phyloP scores from a whole-genome alignment of 92 coral and sea anemone species.

The Paragorgia papillata region DNA sequence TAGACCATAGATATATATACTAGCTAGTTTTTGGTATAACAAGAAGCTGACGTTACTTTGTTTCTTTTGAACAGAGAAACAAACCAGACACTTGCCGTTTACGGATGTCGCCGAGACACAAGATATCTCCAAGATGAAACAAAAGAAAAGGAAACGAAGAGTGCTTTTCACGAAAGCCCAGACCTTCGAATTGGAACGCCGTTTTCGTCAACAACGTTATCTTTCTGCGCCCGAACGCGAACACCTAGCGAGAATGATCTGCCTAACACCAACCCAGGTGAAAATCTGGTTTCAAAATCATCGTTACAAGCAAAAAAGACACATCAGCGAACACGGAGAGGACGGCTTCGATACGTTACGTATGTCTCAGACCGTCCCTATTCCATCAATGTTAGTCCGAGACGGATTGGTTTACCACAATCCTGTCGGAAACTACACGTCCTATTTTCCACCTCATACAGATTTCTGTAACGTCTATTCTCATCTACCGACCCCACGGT shows the following conservation, averaged over 20 bases:
- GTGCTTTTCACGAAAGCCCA: constrained; percentile 96
- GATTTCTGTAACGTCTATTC: constrained; percentile 30
- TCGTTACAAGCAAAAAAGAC: constrained; percentile 96
- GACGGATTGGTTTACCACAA: constrained; percentile 67
- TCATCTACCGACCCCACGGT: constrained; percentile 2
- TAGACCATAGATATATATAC: too few species aligned
- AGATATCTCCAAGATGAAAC: constrained; percentile 66
- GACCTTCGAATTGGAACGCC: constrained; percentile 94
- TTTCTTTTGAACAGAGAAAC: constrained; percentile 6
- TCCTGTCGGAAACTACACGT: constrained; percentile 35
- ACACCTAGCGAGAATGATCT: constrained; percentile 95
- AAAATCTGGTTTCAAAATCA: constrained; percentile 99
- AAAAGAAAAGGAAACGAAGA: constrained; percentile 93
- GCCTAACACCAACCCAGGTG: constrained; percentile 97
- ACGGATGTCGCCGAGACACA: constrained; percentile 10
- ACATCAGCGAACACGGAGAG: constrained; percentile 94
- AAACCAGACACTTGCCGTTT: constrained; percentile 5
- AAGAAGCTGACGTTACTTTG: neutral
- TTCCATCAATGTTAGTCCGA: constrained; percentile 90
- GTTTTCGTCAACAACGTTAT: constrained; percentile 97
- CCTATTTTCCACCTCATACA: constrained; percentile 35
- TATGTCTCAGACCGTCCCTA: constrained; percentile 87
- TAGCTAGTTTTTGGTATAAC: too few species aligned
- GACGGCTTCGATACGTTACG: constrained; percentile 76
- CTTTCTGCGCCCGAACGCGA: constrained; percentile 99